Evolutionary conservation across 2,113 vertebrate genomes (phyloP), one percentile per base, ranked within the genome.

Genomic region (Terrapene triunguis): DNA sequence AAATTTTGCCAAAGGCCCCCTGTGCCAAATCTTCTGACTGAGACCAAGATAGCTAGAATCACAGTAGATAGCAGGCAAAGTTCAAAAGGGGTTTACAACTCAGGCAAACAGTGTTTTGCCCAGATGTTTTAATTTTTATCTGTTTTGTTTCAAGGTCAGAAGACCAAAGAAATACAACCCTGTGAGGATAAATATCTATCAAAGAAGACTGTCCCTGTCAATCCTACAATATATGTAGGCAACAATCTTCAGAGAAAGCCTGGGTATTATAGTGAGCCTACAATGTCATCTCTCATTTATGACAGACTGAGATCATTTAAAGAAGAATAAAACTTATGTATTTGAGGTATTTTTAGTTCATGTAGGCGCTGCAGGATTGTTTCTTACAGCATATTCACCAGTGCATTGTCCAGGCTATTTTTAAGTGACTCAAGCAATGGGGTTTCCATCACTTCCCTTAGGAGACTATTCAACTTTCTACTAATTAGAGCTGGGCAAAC

Each of bases 11-110:
- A 80, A 72, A 44, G 81, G 76, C 55, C 54, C 42, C 32, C 69
- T 92, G n/a, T 92, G 81, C 86, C 86, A 80, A 84, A 84, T 88
- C 69, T 84, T 84, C 54, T 55, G 80, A 92, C 76, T 79, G 51
- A 82, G 84, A 44, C 85, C 65, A 54, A 76, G 53, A 79, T 69
- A 82, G 62, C 80, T 76, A 59, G 53, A 47, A 69, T 76, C 84
- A 83, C 21, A 44, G 80, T n/a, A 62, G 82, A 82, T 80, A 87
- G 76, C 85, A 78, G 84, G 79, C 59, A 85, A 87, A 54, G 44
- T 82, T 50, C 53, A 44, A 87, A 83, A 87, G 47, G 82, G 47
- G 53, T 35, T 62, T 83, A 62, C 44, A 51, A 69, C 82, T 92
- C 53, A 83, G 65, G 65, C 82, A 82, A 87, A 80, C 53, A 35